Conservation (phyloP, 2,113 vertebrate species). For the Eublepharis macularius region DNA sequence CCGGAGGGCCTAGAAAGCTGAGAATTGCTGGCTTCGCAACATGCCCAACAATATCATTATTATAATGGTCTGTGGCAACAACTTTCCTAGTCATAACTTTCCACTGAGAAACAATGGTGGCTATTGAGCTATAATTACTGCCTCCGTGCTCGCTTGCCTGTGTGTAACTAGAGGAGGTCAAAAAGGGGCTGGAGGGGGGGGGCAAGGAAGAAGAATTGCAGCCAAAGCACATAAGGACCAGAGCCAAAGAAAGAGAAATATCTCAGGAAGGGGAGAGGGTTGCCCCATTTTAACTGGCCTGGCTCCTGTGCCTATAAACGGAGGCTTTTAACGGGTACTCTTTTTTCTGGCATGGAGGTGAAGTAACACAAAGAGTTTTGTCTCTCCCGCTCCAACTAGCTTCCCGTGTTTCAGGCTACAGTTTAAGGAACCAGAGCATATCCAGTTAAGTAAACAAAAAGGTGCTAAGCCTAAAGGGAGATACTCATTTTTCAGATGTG, state of each 20-base stretch:
- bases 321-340: too few relatives aligned
- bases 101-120: not conserved
- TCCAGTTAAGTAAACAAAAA: too few relatives aligned
- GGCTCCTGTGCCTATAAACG: not conserved
- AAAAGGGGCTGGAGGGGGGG: not conserved
- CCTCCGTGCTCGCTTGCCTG: not conserved
- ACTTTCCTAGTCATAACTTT: constrained; percentile 37
- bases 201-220: not conserved
- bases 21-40: constrained; percentile 15
- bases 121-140: constrained; percentile 2
- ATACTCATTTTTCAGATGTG: too few relatives aligned
- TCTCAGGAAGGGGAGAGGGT: not conserved
- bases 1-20: constrained; percentile 23
- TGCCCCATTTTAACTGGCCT: not conserved
- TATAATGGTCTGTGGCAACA: constrained; percentile 54
- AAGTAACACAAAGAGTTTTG: too few relatives aligned
- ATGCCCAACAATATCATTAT: constrained; percentile 43
- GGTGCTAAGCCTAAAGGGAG: too few relatives aligned
- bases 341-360: too few relatives aligned
- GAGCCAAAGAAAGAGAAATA: not conserved
- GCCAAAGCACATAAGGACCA: not conserved
- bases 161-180: not conserved
- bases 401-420: too few relatives aligned
- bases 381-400: too few relatives aligned
- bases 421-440: too few relatives aligned